These are phyloP conservation scores for Oryzias javanicus DNA, from an alignment of 2,113 vertebrate genomes.

Conservation along the genomic window DNA sequence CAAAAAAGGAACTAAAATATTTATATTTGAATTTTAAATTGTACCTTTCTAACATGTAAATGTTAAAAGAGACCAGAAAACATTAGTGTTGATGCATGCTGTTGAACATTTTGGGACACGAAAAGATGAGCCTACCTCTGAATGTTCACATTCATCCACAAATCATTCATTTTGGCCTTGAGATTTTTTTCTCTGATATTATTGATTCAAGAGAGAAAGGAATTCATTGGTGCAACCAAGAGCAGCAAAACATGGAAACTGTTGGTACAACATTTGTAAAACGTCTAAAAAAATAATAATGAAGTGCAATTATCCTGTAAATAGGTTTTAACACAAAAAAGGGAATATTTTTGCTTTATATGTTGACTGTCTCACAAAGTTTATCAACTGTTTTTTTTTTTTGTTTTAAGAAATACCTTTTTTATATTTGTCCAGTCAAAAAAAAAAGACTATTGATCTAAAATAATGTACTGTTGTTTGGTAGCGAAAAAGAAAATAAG, in stretches of 20 bases:
- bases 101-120: constrained; percentile 28
- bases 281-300: constrained; percentile 51
- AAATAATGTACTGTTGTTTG: neutral
- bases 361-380: no score
- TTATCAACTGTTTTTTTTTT: no score
- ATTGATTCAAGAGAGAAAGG: constrained; percentile 54
- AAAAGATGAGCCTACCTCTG: constrained; percentile 30
- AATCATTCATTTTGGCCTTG: constrained; percentile 49
- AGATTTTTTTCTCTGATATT: constrained; percentile 47
- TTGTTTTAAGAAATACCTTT: no score
- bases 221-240: constrained; percentile 28
- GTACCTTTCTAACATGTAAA: no score
- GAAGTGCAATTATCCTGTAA: constrained; percentile 50
- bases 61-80: no score
- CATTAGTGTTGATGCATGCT: neutral
- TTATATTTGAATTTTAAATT: no score
- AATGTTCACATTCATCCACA: constrained; percentile 29
- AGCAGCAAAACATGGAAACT: constrained; percentile 46
- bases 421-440: neutral
- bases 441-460: neutral
- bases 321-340: constrained; percentile 31
- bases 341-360: neutral
- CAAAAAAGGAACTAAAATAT: no score
- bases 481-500: constrained; percentile 4
- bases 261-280: constrained; percentile 22